Base-by-base conservation (phyloP, 1,140 invertebrate species). In the Lutraria rhynchaena region DNA sequence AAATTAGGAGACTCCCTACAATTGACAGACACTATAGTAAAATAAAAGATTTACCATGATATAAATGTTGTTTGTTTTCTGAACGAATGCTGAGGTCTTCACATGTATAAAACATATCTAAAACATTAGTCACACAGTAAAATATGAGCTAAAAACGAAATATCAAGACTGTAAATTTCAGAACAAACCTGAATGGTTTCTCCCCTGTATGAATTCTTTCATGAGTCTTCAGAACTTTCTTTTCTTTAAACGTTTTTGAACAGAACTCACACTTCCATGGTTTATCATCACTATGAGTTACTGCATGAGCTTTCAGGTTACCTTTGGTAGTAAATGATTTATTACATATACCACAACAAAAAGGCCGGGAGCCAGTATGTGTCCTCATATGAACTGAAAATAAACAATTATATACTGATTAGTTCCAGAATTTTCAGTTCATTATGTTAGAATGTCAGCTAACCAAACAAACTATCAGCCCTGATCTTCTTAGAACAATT, bases 301-400 rank as follows among this genome's bases (percentile, higher is more conserved):
- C 31, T 37, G 85, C 82, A 70, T 99, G 98, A 0, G 98, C 97
- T 27, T 97, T 93, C 41, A 99, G 93, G 92, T 99, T 99, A 33
- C 97, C 98, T 67, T 97, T 94, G 92, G 99, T 98, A 27, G 98
- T 98, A 92, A 99, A 99, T 0, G 97, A 97, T 19, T 98, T 94
- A 87, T 96, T 95, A 91, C 98, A 99, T 87, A 98, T 96, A 65
- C 95, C 95, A 92, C 98, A 99, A 24, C 96, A 96, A 93, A 98
- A 99, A 0, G 98, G 98, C 86, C 99, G 98, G 92, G 99, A 98
- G 0, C 98, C 90, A 3, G 90, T 90, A 61, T 91, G 90, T 46
- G 82, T 87, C 60, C 90, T 83, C 80, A 89, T 87, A 41, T 91
- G 90, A 13, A 87, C 92, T 55, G n/a, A 24, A 46, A 31, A 51